These are phyloP conservation scores for Xyrauchen texanus DNA, from an alignment of 2,113 vertebrate genomes.

Conservation along the genomic window DNA sequence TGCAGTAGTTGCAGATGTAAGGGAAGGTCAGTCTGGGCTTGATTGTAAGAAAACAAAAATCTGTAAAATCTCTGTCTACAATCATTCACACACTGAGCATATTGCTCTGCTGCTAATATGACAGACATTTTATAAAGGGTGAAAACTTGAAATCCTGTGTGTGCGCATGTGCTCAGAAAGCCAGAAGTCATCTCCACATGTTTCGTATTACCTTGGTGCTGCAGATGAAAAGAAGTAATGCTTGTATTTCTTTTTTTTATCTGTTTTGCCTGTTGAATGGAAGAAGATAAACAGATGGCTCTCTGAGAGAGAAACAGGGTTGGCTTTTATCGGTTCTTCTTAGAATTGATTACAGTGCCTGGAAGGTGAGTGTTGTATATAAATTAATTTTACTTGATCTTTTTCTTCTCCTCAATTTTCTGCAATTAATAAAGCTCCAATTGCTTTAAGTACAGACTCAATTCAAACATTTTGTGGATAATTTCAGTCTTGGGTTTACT, in stretches of 20 bases:
- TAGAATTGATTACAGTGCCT: not conserved
- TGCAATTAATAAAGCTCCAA: too few relatives aligned
- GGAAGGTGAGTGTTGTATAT: not conserved
- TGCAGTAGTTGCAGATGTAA: not conserved
- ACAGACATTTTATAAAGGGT: not conserved
- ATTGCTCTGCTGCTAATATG: not conserved
- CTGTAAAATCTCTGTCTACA: too few relatives aligned
- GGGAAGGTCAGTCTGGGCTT: not conserved
- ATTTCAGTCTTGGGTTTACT: too few relatives aligned
- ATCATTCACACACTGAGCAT: too few relatives aligned
- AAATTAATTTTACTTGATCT: too few relatives aligned
- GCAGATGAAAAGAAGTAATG: too few relatives aligned
- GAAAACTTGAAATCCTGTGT: not conserved
- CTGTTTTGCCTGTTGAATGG: too few relatives aligned
- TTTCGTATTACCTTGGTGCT: conserved; percentile 14
- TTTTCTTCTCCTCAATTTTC: too few relatives aligned
- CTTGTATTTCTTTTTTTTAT: too few relatives aligned
- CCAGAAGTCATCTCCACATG: conserved; percentile 17
- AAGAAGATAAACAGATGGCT: not conserved
- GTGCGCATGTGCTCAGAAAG: not conserved
- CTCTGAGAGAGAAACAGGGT: not conserved
- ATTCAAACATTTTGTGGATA: too few relatives aligned
- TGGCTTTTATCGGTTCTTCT: not conserved
- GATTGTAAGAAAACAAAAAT: too few relatives aligned
- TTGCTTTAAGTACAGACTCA: too few relatives aligned